Percentiles rank a stretch among this genome's conserved stretches.
These are phyloP conservation scores for Casuarius casuarius DNA, from an alignment of 2,113 vertebrate species.

Conservation along the genomic window DNA sequence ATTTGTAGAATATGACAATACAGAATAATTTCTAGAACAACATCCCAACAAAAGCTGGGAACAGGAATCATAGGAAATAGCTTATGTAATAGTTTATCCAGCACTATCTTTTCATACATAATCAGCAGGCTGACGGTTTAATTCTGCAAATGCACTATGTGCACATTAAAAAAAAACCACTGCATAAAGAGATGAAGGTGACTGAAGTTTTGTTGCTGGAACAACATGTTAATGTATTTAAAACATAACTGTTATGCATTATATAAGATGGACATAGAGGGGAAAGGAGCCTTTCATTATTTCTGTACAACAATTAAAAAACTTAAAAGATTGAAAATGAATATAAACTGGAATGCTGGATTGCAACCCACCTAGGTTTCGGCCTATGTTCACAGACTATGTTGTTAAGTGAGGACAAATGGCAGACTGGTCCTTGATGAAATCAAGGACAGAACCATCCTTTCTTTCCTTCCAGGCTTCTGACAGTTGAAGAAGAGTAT, in stretches of 20 bases:
- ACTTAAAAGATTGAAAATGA: background rate
- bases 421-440: background rate
- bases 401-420: conserved; percentile 10
- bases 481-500: background rate
- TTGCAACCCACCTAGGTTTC: background rate
- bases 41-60: background rate
- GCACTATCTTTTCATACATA: background rate
- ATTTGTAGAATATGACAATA: background rate
- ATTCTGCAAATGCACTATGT: background rate
- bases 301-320: background rate
- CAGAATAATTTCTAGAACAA: background rate
- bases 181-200: background rate
- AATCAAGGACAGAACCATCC: background rate
- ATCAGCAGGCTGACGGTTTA: background rate
- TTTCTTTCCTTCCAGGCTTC: background rate
- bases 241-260: fast-evolving
- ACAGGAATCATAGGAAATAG: background rate
- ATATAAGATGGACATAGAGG: background rate
- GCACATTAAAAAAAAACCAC: background rate
- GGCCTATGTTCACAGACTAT: background rate
- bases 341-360: background rate
- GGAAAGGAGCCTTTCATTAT: background rate
- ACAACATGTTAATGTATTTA: background rate
- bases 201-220: background rate
- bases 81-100: background rate